phyloP scores from a whole-genome alignment of 2,797 vertebrate genomes.

The Darevskia mixta region DNA sequence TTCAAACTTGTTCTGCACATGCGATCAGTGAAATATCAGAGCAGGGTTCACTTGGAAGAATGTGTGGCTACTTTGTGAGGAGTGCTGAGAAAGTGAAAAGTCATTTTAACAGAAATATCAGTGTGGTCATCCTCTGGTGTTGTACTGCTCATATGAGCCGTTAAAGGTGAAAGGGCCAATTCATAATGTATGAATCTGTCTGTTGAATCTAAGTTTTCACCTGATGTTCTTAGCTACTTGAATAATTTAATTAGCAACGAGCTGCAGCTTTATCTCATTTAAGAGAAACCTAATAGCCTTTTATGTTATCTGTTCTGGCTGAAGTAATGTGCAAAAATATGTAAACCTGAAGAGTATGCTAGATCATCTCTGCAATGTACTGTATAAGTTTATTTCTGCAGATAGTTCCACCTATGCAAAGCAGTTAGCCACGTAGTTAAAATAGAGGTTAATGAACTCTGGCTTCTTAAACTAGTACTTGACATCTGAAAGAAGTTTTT shows the following conservation, averaged over 20 bases:
- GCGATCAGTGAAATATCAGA: neutral
- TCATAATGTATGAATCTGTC: neutral
- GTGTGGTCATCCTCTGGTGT: neutral
- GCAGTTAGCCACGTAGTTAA: neutral
- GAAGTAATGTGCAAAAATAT: neutral
- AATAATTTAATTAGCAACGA: neutral
- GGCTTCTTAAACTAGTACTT: slow-evolving; percentile 6
- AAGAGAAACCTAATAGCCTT: neutral
- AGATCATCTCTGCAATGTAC: neutral
- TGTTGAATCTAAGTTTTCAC: neutral
- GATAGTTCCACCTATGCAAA: neutral
- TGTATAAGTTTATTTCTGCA: neutral
- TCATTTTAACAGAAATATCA: neutral
- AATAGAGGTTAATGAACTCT: neutral
- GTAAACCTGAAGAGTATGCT: neutral
- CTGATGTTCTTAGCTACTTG: neutral
- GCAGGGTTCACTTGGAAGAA: neutral
- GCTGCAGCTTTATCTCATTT: neutral
- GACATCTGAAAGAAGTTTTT: neutral
- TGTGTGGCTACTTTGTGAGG: neutral
- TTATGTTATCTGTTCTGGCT: neutral
- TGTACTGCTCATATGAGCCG: neutral
- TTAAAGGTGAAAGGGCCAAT: neutral
- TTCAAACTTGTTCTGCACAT: neutral
- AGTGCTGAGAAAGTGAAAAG: neutral